A percentile compares a stretch with the other conserved stretches of the same genome.
Evolutionary conservation across 2,113 vertebrate species (phyloP).

Genomic region (Eulemur macaco): DNA sequence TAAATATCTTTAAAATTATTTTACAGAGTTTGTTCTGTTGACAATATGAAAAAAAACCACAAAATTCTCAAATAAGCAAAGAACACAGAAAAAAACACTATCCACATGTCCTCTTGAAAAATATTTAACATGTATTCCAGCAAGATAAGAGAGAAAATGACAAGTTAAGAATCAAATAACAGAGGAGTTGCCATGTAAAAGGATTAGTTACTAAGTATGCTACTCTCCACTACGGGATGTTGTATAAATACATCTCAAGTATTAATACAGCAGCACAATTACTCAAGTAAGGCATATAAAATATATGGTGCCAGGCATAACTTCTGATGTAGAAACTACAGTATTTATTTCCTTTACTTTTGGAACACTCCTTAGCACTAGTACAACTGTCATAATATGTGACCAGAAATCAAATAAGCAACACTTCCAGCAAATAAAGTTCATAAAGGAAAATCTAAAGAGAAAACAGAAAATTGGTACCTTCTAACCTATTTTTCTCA

Average conservation of each 20-base stretch:
- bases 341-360: background rate
- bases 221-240: background rate
- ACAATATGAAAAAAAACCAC: background rate
- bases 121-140: background rate
- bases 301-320: background rate
- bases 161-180: background rate
- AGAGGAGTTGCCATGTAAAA: background rate
- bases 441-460: background rate
- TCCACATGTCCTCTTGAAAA: background rate
- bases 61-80: conserved; percentile 7
- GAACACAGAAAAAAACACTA: background rate
- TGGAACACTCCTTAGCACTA: background rate
- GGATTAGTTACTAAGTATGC: background rate
- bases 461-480: background rate
- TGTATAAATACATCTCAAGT: background rate
- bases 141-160: background rate
- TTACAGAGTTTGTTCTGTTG: no score
- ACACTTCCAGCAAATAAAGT: background rate
- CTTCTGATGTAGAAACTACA: background rate
- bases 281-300: background rate
- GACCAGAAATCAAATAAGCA: background rate
- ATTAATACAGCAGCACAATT: background rate
- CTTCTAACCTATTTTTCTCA: background rate
- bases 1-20: no score
- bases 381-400: background rate